Conservation (phyloP, 2,888 invertebrate genomes). For the Pammene aurita region DNA sequence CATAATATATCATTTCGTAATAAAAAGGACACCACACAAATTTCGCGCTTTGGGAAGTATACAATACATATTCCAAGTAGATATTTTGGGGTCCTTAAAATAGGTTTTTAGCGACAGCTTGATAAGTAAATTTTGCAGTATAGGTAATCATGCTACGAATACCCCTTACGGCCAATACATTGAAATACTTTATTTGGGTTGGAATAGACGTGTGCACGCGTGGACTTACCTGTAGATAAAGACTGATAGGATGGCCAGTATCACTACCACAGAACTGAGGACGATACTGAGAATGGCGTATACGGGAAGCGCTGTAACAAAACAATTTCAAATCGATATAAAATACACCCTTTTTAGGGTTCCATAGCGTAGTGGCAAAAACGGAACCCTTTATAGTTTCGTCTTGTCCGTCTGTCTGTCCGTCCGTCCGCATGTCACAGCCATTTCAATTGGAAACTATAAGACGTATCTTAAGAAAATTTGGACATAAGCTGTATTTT, state of each 20-base stretch:
- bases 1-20: background rate
- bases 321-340: conserved; percentile 31
- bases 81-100: background rate
- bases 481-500: too few relatives aligned
- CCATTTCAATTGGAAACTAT: too few relatives aligned
- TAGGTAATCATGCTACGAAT: too few relatives aligned
- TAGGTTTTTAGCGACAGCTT: background rate
- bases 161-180: too few relatives aligned
- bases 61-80: background rate
- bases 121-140: background rate
- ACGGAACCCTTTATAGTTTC: too few relatives aligned
- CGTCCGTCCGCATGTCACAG: too few relatives aligned
- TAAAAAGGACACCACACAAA: conserved; percentile 5
- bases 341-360: background rate
- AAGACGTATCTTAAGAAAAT: too few relatives aligned
- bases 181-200: background rate
- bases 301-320: conserved; percentile 88
- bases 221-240: conserved; percentile 89
- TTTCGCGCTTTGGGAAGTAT: background rate
- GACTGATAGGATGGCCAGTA: conserved; percentile 85
- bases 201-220: background rate
- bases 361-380: too few relatives aligned
- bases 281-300: conserved; percentile 94
- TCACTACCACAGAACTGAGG: conserved; percentile 89
- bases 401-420: too few relatives aligned